Base-by-base conservation (phyloP, 2,797 vertebrate genomes). In the Chelonia mydas region DNA sequence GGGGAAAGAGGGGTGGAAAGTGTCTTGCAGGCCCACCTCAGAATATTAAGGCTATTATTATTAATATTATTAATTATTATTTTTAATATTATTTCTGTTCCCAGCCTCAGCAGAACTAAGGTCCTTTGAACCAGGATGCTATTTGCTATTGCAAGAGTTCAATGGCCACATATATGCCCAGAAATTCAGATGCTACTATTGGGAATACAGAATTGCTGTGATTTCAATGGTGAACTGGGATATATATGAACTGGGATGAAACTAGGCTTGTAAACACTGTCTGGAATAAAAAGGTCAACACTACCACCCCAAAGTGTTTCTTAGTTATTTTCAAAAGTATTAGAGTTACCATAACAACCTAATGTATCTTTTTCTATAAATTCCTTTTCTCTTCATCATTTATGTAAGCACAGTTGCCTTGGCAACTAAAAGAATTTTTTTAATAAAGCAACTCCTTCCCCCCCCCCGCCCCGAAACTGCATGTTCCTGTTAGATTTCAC, bases 361-460 rank as follows among this genome's bases (percentile, higher is more conserved):
- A 81, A 87, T 1, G 23, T 12, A 27, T 72, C 28, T 57, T 25
- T 59, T 54, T 33, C 92, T 37, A 87, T 21, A 85, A 82, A 84
- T 80, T 78, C 57, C 61, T 87, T 37, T 86, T 47, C 49, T 79
- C 41, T 86, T 89, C 28, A 85, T 89, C 77, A 81, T 87, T 84
- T 87, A 57, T 81, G 45, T 85, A 83, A 86, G 37, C 80, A 9
- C 41, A 94, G 94, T 50, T 89, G 80, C 89, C 2, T 0, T 89
- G 95, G 85, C 77, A 94, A 90, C 88, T 51, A 49, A 94, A 96
- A 89, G 7, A 96, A 96, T 50, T 89, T 55, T 88, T 96, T 94
- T 90, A 94, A 91, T 95, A 94, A 96, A 89, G 50, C 49, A 11
- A 50, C 28, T 25, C 25, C 41, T 65, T 41, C 13, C 11, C 13